These are phyloP conservation scores for Chelonus insularis DNA, from an alignment of 1,140 invertebrate species.

Conservation along the genomic window DNA sequence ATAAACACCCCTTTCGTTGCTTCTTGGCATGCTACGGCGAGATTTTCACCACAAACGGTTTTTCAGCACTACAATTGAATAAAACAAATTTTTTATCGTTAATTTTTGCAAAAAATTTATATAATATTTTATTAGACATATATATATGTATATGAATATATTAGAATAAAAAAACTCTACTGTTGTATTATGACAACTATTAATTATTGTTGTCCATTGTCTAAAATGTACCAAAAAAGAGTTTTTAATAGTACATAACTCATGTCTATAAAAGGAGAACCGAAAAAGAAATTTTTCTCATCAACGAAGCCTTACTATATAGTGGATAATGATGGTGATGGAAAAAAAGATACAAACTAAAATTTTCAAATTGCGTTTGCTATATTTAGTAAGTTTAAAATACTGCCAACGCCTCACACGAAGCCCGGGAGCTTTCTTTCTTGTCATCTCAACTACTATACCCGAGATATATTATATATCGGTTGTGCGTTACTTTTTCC, in stretches of 20 bases:
- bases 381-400: constrained; percentile 35
- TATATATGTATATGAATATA: too few species aligned
- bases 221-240: too few species aligned
- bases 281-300: too few species aligned
- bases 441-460: neutral
- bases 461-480: neutral
- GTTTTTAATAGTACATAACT: too few species aligned
- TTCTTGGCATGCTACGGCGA: constrained; percentile 34
- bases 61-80: constrained; percentile 24
- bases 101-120: too few species aligned
- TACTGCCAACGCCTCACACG: constrained; percentile 31
- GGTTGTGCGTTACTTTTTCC: neutral
- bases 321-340: neutral
- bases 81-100: neutral
- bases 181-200: too few species aligned
- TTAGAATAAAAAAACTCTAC: too few species aligned
- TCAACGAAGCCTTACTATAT: too few species aligned
- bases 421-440: constrained; percentile 26
- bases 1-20: constrained; percentile 26
- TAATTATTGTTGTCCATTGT: too few species aligned
- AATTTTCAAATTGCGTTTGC: constrained; percentile 25
- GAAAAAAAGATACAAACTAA: neutral
- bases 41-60: constrained; percentile 29
- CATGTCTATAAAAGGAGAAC: too few species aligned
- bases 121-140: too few species aligned